Conservation (phyloP, 1,140 invertebrate genomes). For the Drosophila mayri region DNA sequence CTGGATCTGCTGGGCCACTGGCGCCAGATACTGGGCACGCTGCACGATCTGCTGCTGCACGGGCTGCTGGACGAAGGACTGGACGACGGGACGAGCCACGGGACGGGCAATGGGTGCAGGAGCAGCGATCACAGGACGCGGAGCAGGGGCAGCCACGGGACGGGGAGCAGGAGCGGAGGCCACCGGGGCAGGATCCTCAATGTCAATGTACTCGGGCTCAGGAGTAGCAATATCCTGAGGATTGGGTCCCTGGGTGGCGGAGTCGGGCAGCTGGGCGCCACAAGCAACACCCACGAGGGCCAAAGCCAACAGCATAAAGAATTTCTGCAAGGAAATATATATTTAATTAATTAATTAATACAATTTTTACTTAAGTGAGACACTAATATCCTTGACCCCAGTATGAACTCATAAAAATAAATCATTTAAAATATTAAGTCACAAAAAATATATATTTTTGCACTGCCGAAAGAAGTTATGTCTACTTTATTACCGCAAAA, state of each 20-base stretch:
- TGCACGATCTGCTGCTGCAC: conserved; percentile 56
- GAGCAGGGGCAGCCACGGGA: conserved; percentile 37
- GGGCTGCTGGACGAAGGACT: conserved; percentile 46
- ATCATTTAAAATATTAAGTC: no score
- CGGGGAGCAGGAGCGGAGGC: conserved; percentile 35
- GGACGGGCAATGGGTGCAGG: conserved; percentile 46
- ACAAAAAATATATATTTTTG: neutral
- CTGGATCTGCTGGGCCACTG: conserved; percentile 36
- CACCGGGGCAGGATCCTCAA: conserved; percentile 68
- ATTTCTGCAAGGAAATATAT: conserved; percentile 63
- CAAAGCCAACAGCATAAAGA: conserved; percentile 68
- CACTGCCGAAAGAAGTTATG: neutral
- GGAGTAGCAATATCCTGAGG: conserved; percentile 84
- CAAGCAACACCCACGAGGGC: conserved; percentile 72
- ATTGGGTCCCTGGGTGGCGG: conserved; percentile 83
- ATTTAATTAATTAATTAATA: neutral
- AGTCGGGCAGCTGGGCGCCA: conserved; percentile 73
- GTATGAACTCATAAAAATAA: neutral
- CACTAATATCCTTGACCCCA: neutral
- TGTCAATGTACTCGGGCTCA: conserved; percentile 84
- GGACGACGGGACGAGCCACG: conserved; percentile 34
- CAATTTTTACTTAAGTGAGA: conserved; percentile 13
- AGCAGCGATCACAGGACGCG: conserved; percentile 51
- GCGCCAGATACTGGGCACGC: conserved; percentile 58
- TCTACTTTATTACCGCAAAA: neutral